Evolutionary conservation across 2,888 invertebrate species (phyloP).

Genomic region (Shargacucullia verbasci): DNA sequence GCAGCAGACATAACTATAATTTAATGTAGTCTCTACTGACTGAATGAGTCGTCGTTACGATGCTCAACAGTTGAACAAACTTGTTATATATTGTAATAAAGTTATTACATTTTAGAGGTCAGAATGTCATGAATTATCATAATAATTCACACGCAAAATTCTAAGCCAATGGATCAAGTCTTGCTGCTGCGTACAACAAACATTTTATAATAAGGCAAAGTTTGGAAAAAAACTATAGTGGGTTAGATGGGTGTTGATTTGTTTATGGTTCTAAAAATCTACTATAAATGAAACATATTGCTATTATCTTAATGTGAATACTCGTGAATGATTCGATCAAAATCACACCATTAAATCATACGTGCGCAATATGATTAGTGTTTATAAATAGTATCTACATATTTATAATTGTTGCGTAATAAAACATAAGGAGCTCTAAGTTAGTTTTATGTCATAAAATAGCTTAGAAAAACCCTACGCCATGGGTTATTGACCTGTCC

Average conservation of each 20-base stretch:
- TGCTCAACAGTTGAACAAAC: slow-evolving; percentile 35
- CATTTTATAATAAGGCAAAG: too few relatives aligned
- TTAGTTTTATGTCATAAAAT: slow-evolving; percentile 6
- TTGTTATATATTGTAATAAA: not conserved
- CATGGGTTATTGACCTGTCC: slow-evolving; percentile 42
- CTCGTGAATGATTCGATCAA: slow-evolving; percentile 5
- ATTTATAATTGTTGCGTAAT: too few relatives aligned
- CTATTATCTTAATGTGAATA: slow-evolving; percentile 9
- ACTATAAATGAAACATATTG: slow-evolving; percentile 17
- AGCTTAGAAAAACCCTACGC: slow-evolving; percentile 27
- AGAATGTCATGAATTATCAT: not conserved
- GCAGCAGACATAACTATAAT: not conserved
- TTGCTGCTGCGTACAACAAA: too few relatives aligned
- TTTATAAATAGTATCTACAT: slow-evolving; percentile 18
- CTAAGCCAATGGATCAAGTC: too few relatives aligned
- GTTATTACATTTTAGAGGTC: slow-evolving; percentile 8
- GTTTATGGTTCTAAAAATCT: not conserved
- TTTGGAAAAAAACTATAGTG: too few relatives aligned
- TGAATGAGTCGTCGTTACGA: not conserved
- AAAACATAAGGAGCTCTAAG: too few relatives aligned
- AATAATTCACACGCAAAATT: too few relatives aligned
- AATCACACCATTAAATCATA: slow-evolving; percentile 21
- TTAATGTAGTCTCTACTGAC: not conserved
- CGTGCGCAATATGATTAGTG: not conserved
- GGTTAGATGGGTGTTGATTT: too few relatives aligned